Percentiles rank a stretch among this genome's conserved stretches.
These are phyloP conservation scores for Galeopsomyia nigrocyanea DNA, from an alignment of 2,888 invertebrate genomes.

Conservation along the genomic window DNA sequence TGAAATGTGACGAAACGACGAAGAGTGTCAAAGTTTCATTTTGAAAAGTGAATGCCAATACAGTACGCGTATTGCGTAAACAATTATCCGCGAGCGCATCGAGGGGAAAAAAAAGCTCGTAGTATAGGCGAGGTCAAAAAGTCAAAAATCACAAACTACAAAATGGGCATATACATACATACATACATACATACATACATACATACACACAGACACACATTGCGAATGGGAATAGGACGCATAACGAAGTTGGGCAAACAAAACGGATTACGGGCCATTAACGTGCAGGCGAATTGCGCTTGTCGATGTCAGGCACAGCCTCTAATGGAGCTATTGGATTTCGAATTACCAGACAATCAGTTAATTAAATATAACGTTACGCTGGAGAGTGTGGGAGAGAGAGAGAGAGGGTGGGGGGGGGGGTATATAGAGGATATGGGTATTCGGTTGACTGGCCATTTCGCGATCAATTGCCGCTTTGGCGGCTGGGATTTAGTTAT, in stretches of 20 bases:
- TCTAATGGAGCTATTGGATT: constrained; percentile 42
- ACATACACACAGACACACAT: not conserved
- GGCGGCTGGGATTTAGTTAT: constrained; percentile 14
- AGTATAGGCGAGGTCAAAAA: not conserved
- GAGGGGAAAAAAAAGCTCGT: no score
- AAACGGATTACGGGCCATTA: constrained; percentile 41
- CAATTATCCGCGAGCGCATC: no score
- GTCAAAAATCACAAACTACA: not conserved
- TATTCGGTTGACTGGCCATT: constrained; percentile 9
- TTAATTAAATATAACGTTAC: constrained; percentile 43
- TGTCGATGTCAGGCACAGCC: not conserved
- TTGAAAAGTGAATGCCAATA: no score
- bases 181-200: no score
- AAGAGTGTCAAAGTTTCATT: no score
- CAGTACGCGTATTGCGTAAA: no score
- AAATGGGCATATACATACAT: not conserved
- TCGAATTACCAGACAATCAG: constrained; percentile 43
- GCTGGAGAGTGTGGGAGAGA: not conserved
- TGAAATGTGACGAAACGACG: no score
- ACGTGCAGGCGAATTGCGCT: constrained; percentile 16
- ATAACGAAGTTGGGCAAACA: constrained; percentile 23
- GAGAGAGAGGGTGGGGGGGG: not conserved
- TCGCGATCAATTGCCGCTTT: constrained; percentile 17
- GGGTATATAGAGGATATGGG: constrained; percentile 3
- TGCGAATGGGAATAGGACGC: not conserved